Evolutionary conservation across 2,113 vertebrate genomes (phyloP).

Genomic region (Parus major): DNA sequence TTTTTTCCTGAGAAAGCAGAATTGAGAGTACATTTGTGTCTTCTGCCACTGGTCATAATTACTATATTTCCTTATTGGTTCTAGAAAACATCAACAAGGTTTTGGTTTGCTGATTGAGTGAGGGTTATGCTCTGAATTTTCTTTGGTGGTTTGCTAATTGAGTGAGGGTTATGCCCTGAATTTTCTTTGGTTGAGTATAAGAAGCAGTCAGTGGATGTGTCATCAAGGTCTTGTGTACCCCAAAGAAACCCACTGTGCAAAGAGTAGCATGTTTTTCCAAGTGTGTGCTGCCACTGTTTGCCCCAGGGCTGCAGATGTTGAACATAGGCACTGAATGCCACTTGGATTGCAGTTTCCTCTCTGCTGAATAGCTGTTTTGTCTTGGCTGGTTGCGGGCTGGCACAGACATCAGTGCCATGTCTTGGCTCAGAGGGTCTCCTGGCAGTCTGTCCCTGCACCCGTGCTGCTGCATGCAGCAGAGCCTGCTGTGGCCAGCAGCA

Average conservation of each 20-base stretch:
- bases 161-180: neutral
- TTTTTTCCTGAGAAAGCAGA: neutral
- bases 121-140: neutral
- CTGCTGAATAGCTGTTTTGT: neutral
- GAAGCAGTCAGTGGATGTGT: neutral
- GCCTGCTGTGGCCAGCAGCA: neutral
- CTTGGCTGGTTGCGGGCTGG: neutral
- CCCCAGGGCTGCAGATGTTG: neutral
- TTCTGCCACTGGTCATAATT: neutral
- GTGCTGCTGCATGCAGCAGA: neutral
- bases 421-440: neutral
- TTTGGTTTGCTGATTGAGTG: neutral
- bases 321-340: neutral
- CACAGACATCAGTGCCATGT: neutral
- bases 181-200: neutral
- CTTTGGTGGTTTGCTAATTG: too few species aligned
- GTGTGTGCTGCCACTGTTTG: neutral
- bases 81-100: neutral
- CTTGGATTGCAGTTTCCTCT: neutral
- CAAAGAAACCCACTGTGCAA: neutral
- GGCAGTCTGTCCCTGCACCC: rapidly evolving
- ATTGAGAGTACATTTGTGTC: neutral
- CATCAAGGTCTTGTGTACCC: neutral
- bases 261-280: neutral
- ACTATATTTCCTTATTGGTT: neutral